Base-by-base conservation (phyloP, 2,797 vertebrate genomes). In the Oreochromis grahami region DNA sequence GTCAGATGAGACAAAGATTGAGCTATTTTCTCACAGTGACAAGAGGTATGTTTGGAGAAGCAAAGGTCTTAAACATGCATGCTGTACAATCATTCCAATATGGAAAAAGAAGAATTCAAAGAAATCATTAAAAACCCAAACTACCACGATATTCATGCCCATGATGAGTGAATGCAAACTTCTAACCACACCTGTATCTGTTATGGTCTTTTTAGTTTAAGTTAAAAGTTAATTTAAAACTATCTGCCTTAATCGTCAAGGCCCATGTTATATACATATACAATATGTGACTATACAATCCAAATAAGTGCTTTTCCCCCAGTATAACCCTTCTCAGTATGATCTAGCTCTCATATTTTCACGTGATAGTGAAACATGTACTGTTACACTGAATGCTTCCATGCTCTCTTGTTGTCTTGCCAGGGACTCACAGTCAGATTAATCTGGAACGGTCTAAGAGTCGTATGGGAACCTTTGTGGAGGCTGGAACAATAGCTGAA, bases 371-470 rank as follows among this genome's bases (percentile, higher is more conserved):
- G 13, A 50, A 72, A 79, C 26, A 26, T 13, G 5, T 50, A 19
- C 51, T 53, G 36, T 80, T 38, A 34, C 4, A 53, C 13, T 85
- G 14, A 83, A 17, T 51, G 55, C 29, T 52, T 60, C 43, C 55
- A 5, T 90, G 50, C 60, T 78, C 32, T 63, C 63, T 13, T 90
- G 34, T 72, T 81, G 24, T 81, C 32, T 82, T 51, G 6, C 50
- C 88, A 97, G 96, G 90, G 3, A 96, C 96, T 77, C 96, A 96
- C 87, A 95, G 92, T 89, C 96, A 96, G 68, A 68, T 96, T n/a
- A 95, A 96, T 41, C 85, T 95, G 90, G 96, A 97, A 63, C 94
- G 89, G 15, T 94, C 94, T 1, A 97, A 96, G 88, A 96, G 96
- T 87, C 93, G 93, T n/a, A 94, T 95, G 94, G 96, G 95, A 80